phyloP scores from a whole-genome alignment of 2,888 invertebrate species.

The Anagyrus pseudococci region DNA sequence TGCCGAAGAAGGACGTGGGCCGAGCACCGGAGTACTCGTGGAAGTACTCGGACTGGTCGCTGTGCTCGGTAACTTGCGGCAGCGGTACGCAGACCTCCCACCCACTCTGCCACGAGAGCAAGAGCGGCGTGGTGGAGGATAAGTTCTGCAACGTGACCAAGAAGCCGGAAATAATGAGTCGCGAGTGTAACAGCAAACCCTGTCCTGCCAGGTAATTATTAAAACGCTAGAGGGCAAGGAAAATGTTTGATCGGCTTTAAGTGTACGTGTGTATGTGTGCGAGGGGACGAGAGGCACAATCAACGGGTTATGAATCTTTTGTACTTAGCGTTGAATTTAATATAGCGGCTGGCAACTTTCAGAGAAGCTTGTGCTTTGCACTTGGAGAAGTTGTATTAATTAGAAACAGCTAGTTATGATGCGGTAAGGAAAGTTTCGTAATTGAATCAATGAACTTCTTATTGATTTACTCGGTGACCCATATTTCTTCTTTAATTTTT shows the following conservation, averaged over 20 bases:
- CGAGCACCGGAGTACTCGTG: conserved; percentile 72
- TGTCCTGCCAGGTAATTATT: conserved; percentile 63
- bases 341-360: neutral
- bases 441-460: neutral
- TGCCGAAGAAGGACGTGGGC: conserved; percentile 69
- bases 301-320: neutral
- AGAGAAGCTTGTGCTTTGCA: neutral
- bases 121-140: conserved; percentile 69
- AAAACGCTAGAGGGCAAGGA: too few species aligned
- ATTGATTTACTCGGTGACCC: neutral
- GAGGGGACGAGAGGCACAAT: neutral
- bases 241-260: neutral
- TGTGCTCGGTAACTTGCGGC: conserved; percentile 81
- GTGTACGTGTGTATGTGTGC: too few species aligned
- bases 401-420: neutral
- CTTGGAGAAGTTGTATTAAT: neutral
- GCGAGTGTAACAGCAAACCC: conserved; percentile 63
- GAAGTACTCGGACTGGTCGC: conserved; percentile 82
- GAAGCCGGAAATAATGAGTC: conserved; percentile 59
- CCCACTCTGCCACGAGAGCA: conserved; percentile 68
- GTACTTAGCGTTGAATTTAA: neutral
- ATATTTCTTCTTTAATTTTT: neutral
- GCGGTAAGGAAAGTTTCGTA: neutral
- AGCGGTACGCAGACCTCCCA: conserved; percentile 71
- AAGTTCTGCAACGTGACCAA: conserved; percentile 62